phyloP scores from a whole-genome alignment of 2,113 vertebrate genomes.

The Corythornis vintsioides region DNA sequence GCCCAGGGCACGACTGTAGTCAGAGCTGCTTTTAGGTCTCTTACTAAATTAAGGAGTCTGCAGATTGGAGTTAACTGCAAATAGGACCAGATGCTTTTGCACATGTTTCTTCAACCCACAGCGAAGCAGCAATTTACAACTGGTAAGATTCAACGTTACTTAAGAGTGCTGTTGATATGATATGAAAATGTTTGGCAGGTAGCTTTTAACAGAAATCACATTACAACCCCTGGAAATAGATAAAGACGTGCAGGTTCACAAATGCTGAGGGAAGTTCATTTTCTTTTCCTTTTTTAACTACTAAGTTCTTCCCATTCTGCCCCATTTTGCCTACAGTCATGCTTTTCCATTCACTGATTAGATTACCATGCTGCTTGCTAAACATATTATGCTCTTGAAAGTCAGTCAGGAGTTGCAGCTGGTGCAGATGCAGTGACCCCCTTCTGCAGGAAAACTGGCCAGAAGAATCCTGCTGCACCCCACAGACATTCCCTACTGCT shows the following conservation, averaged over 20 bases:
- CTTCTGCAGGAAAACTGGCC: slow-evolving; percentile 13
- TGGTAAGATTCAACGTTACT: neutral
- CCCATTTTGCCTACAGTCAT: slow-evolving; percentile 51
- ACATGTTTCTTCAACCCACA: neutral
- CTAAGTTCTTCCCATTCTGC: slow-evolving; percentile 22
- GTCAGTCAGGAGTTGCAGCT: slow-evolving; percentile 54
- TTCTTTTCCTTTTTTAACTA: neutral
- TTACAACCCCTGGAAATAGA: neutral
- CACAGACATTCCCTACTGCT: neutral
- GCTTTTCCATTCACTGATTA: slow-evolving; percentile 61
- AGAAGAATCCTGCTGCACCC: neutral
- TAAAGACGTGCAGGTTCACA: neutral
- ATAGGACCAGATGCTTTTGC: neutral
- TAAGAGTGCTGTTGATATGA: neutral
- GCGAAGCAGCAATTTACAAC: neutral
- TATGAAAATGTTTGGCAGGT: neutral
- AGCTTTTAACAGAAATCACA: neutral
- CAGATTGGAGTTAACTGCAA: neutral
- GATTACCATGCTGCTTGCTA: slow-evolving; percentile 60
- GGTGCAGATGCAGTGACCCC: slow-evolving; percentile 50
- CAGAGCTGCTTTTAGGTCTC: neutral
- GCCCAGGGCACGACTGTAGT: neutral
- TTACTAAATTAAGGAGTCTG: neutral
- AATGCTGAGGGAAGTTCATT: neutral
- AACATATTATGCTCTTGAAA: slow-evolving; percentile 58